Percentiles rank a stretch among this genome's conserved stretches.
Conservation (phyloP, 2,888 invertebrate genomes). For the Troides oblongomaculatus region DNA sequence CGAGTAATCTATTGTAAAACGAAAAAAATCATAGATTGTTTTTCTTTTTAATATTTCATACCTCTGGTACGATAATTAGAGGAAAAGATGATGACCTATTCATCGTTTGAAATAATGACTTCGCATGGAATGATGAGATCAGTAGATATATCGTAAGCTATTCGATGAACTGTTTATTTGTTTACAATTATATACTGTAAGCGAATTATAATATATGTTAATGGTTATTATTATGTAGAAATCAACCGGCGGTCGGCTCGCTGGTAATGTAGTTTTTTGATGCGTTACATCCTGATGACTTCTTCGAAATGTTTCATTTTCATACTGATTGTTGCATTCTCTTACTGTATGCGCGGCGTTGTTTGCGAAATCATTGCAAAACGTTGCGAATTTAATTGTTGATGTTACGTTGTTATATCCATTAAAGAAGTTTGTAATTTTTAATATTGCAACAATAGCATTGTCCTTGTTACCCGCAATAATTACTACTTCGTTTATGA, state of each 20-base stretch:
- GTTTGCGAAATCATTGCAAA: conserved; percentile 7
- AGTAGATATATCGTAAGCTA: not conserved
- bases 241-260: conserved; percentile 1
- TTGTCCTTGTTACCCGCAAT: not conserved
- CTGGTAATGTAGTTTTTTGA: conserved; percentile 24
- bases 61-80: too few relatives aligned
- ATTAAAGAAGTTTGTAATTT: not conserved
- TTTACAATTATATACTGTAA: conserved; percentile 7
- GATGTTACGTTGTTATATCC: not conserved
- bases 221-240: conserved; percentile 15
- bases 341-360: conserved; percentile 8
- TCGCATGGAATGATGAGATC: not conserved
- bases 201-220: conserved; percentile 17
- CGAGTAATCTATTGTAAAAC: too few relatives aligned
- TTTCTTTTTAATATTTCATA: too few relatives aligned
- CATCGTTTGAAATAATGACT: too few relatives aligned
- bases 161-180: not conserved
- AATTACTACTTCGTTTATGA: too few relatives aligned
- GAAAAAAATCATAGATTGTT: too few relatives aligned
- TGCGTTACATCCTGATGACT: conserved; percentile 21
- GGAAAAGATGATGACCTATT: too few relatives aligned
- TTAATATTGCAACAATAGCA: not conserved
- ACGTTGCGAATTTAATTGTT: conserved; percentile 12
- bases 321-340: conserved; percentile 15
- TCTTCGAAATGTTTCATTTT: conserved; percentile 24